These are phyloP conservation scores for Loxodonta africana DNA, from an alignment of 2,113 vertebrate species.

Conservation along the genomic window DNA sequence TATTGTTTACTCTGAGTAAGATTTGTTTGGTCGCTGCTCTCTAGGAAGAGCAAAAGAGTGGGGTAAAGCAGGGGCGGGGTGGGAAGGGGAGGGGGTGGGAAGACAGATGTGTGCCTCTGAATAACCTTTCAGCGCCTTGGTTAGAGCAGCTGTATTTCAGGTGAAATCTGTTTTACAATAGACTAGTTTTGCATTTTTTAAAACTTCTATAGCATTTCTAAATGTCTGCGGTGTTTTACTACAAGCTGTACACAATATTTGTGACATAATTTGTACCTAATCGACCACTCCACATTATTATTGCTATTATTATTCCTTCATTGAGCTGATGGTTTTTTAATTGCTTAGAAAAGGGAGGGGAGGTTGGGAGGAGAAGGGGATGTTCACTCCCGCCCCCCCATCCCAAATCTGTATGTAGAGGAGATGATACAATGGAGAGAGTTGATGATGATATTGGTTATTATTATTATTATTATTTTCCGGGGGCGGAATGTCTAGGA, in stretches of 20 bases:
- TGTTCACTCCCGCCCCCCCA: neutral
- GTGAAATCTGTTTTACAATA: constrained; percentile 92
- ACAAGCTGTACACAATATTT: constrained; percentile 91
- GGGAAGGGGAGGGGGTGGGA: constrained; percentile 78
- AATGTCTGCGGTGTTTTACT: constrained; percentile 90
- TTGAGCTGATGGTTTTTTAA: constrained; percentile 73
- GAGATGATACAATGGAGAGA: constrained; percentile 59
- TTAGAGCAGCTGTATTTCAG: constrained; percentile 93
- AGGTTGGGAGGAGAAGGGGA: constrained; percentile 61
- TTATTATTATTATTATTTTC: too few species aligned
- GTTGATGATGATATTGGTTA: neutral
- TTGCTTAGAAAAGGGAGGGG: constrained; percentile 59
- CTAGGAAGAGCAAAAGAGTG: constrained; percentile 88
- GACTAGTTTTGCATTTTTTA: constrained; percentile 90
- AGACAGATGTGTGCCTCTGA: constrained; percentile 97
- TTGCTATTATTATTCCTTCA: constrained; percentile 74
- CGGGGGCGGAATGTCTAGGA: neutral
- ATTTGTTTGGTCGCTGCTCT: constrained; percentile 87
- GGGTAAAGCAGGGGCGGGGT: neutral
- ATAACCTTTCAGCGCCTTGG: constrained; percentile 98
- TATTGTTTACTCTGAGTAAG: constrained; percentile 88
- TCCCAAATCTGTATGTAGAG: constrained; percentile 51
- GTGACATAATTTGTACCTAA: constrained; percentile 88
- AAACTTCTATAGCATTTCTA: constrained; percentile 89
- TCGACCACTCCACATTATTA: constrained; percentile 78